phyloP scores from a whole-genome alignment of 2,113 vertebrate genomes.

The Patagioenas fasciata region DNA sequence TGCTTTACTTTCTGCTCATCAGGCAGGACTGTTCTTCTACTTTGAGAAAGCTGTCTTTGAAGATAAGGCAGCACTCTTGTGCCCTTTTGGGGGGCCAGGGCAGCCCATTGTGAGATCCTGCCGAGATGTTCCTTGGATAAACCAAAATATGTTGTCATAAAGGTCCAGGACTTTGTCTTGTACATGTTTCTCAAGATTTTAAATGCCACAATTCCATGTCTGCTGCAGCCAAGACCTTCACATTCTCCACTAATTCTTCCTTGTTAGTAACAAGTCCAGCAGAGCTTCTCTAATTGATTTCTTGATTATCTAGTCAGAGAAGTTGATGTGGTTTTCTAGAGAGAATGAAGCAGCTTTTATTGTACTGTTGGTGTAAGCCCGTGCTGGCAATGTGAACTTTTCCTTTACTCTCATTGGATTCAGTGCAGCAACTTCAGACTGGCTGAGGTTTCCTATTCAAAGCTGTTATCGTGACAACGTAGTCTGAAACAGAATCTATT shows the following conservation, averaged over 20 bases:
- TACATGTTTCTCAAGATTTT: neutral
- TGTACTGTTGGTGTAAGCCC: neutral
- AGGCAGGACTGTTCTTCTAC: neutral
- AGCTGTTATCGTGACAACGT: slow-evolving; percentile 38
- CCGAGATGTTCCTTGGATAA: neutral
- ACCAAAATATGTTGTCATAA: neutral
- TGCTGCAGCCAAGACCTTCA: neutral
- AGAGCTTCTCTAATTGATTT: neutral
- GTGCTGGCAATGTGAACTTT: neutral
- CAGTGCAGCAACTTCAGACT: neutral
- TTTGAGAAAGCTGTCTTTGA: neutral
- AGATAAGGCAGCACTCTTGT: neutral
- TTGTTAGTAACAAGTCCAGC: neutral
- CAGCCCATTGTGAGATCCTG: neutral
- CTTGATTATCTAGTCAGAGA: neutral
- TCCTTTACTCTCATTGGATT: neutral
- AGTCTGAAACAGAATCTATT: slow-evolving; percentile 42
- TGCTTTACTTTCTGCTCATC: neutral
- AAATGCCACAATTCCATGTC: neutral
- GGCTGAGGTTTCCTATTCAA: neutral
- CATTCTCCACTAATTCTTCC: neutral
- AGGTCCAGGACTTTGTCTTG: neutral
- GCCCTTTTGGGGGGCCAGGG: neutral
- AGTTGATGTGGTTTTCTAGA: neutral
- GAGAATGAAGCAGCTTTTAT: neutral